These are phyloP conservation scores for Mustela nigripes DNA, from an alignment of 2,113 vertebrate species.

Conservation along the genomic window DNA sequence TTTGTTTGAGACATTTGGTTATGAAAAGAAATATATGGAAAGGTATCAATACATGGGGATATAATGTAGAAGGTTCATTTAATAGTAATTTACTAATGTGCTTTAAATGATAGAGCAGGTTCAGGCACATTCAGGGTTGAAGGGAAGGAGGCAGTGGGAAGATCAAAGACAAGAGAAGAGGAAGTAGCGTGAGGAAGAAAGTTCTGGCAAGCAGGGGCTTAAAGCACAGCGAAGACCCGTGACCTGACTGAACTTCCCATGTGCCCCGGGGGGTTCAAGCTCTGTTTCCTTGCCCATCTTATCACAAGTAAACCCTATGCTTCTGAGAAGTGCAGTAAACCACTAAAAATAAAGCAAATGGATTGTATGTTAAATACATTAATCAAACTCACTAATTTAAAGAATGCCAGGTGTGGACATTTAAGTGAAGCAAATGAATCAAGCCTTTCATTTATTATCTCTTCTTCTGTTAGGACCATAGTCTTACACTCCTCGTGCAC, in stretches of 20 bases:
- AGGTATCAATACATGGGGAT: background rate
- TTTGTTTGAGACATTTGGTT: background rate
- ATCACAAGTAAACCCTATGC: background rate
- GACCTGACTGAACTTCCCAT: background rate
- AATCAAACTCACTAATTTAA: background rate
- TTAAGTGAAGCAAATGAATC: background rate
- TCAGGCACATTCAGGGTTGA: conserved; percentile 34
- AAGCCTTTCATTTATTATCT: conserved; percentile 3
- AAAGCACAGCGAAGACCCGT: background rate
- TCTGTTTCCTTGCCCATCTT: background rate
- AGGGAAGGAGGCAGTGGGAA: background rate
- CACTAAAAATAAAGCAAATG: background rate
- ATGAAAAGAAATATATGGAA: background rate
- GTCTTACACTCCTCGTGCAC: background rate
- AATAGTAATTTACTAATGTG: background rate
- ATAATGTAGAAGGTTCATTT: background rate
- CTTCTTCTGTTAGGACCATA: conserved; percentile 18
- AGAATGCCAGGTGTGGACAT: background rate
- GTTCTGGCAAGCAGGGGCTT: background rate
- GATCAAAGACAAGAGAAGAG: conserved; percentile 29
- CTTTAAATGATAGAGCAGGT: background rate
- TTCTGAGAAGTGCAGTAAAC: background rate
- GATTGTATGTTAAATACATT: background rate
- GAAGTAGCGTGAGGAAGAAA: background rate
- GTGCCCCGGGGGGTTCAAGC: background rate